phyloP scores from a whole-genome alignment of 2,797 vertebrate species.

The Pseudochirops corinnae region DNA sequence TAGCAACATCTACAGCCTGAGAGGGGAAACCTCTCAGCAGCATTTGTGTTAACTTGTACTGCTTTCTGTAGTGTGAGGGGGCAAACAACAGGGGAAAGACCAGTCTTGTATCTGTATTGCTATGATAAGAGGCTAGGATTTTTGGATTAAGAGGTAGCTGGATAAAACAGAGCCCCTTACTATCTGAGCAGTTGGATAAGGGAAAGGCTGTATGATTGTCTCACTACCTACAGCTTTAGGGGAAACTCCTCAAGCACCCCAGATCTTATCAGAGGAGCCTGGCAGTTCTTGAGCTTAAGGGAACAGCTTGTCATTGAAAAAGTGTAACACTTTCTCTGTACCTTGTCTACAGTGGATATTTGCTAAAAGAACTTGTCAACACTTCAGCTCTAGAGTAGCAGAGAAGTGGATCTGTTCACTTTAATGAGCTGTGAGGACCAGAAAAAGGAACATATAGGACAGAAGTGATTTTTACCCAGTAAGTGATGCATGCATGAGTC shows the following conservation, averaged over 20 bases:
- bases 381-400: background rate
- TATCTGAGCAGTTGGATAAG: background rate
- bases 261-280: background rate
- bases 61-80: background rate
- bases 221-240: background rate
- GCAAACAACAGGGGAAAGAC: background rate
- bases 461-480: background rate
- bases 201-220: background rate
- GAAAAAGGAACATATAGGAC: background rate
- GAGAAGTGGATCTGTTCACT: background rate
- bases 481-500: background rate
- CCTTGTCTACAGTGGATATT: background rate
- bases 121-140: background rate
- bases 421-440: background rate
- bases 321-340: background rate
- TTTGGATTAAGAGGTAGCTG: background rate
- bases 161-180: background rate
- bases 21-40: background rate
- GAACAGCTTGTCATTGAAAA: background rate
- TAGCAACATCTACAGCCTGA: too few relatives aligned
- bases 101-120: background rate
- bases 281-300: background rate
- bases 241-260: background rate
- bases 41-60: background rate
- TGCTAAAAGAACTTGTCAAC: background rate